Evolutionary conservation across 1,140 invertebrate species (phyloP), one percentile per base, ranked within the genome.

Genomic region (Sipha flava): DNA sequence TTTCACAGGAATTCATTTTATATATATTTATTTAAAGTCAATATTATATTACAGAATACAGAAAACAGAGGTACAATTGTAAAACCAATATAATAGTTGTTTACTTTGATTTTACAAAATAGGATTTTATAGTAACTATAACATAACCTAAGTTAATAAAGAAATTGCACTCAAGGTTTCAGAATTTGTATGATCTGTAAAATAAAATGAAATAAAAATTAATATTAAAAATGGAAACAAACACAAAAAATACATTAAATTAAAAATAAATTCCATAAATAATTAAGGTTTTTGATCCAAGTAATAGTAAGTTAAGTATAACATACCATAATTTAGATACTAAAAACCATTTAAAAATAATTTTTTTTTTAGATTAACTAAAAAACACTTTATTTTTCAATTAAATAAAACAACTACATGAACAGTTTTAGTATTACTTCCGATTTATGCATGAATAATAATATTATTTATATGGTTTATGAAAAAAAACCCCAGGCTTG

Each of bases 111-210:
- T 47, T 45, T 70, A 70, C 16, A 70, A 70, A n/a, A 70, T 70
- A 70, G 43, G 43, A 70, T 68, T 68, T 45, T 45, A 29, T 68
- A 70, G 23, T 47, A 70, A 45, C 16, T 70, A 47, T 29, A 14
- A 7, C 26, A 14, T 2, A 70, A 47, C 3, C 43, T 70, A 70
- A 70, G n/a, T 47, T 47, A 47, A 47, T 29, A 70, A 7, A 47
- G 43, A 70, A 29, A 70, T 70, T 45, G 23, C 37, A 43, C 47
- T 70, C 4, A 26, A 70, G 3, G 21, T 47, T 47, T 70, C 26
- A 9, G 66, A 47, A 70, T 70, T 70, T 29, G 40, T 70, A 31
- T 12, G 66, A 70, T 47, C 66, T 70, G 66, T 47, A 70, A 70
- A 70, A 29, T 9, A 70, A 68, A 47, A 40, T 6, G 10, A 40